These are phyloP conservation scores for Chelonus insularis DNA, from an alignment of 1,140 invertebrate genomes.

Conservation along the genomic window DNA sequence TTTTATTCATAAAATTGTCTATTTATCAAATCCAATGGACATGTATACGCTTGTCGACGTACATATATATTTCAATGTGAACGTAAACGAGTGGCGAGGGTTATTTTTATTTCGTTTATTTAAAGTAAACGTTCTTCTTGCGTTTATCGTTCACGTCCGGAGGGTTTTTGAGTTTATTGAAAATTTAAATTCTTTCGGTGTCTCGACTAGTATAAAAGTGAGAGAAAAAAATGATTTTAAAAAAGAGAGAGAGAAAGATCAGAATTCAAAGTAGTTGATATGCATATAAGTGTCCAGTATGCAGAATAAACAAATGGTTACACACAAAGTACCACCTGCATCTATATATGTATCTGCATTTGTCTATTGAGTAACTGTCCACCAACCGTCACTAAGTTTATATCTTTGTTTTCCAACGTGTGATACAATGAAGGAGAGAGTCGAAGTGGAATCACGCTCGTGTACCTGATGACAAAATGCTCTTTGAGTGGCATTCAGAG, in stretches of 20 bases:
- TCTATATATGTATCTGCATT: not conserved
- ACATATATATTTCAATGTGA: not conserved
- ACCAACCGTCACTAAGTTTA: constrained; percentile 6
- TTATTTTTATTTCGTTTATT: constrained; percentile 9
- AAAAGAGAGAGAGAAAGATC: not conserved
- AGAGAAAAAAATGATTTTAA: not conserved
- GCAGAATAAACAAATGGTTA: not conserved
- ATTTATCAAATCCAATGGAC: too few species aligned
- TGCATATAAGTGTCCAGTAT: too few species aligned
- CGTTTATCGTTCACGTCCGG: not conserved
- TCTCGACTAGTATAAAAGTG: not conserved
- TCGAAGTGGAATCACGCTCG: constrained; percentile 19
- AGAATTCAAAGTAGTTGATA: not conserved
- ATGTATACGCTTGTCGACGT: not conserved
- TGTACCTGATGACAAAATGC: constrained; percentile 14
- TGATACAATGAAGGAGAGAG: constrained; percentile 14
- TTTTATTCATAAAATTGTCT: too few species aligned
- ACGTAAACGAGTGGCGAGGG: not conserved
- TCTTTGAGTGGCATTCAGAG: constrained; percentile 19
- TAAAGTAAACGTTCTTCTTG: not conserved
- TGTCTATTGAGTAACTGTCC: constrained; percentile 1
- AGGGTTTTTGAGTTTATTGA: not conserved
- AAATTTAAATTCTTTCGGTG: not conserved
- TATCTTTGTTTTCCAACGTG: constrained; percentile 2
- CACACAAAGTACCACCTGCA: not conserved